Conservation (phyloP, 1,140 invertebrate species). For the Drosophila sturtevanti region DNA sequence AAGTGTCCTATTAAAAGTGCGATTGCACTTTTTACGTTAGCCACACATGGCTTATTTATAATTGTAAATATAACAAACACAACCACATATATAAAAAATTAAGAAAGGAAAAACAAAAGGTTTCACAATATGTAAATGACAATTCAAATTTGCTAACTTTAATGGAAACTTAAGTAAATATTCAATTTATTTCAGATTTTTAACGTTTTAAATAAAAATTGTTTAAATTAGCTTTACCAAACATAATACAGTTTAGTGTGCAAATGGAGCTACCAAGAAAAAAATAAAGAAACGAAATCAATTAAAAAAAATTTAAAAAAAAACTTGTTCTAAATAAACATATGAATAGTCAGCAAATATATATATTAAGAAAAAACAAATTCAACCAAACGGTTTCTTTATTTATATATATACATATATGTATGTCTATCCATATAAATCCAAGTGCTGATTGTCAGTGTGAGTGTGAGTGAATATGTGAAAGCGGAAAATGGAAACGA, state of each 20-base stretch:
- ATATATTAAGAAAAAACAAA: not conserved
- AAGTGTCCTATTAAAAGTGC: constrained; percentile 1
- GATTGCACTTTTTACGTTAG: constrained; percentile 1
- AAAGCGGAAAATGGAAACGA: constrained; percentile 21
- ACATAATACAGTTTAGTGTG: not conserved
- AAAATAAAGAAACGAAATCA: constrained; percentile 10
- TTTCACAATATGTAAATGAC: not conserved
- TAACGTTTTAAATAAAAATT: no score
- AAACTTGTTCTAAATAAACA: constrained; percentile 31
- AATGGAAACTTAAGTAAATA: not conserved
- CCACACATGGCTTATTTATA: not conserved
- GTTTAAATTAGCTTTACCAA: no score
- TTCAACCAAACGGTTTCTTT: constrained; percentile 7
- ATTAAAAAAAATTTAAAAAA: constrained; percentile 36
- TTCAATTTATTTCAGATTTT: no score
- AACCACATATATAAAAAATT: not conserved
- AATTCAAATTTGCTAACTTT: not conserved
- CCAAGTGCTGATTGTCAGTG: constrained; percentile 13
- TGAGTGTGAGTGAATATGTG: constrained; percentile 36
- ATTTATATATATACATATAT: not conserved
- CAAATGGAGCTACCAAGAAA: not conserved
- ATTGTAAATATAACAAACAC: not conserved
- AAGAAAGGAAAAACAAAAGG: not conserved
- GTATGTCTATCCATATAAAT: constrained; percentile 1
- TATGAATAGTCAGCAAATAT: not conserved